A percentile compares a stretch with the other conserved stretches of the same genome.
Conservation (phyloP, 1,140 invertebrate genomes). For the Panagrolaimus sp. region DNA sequence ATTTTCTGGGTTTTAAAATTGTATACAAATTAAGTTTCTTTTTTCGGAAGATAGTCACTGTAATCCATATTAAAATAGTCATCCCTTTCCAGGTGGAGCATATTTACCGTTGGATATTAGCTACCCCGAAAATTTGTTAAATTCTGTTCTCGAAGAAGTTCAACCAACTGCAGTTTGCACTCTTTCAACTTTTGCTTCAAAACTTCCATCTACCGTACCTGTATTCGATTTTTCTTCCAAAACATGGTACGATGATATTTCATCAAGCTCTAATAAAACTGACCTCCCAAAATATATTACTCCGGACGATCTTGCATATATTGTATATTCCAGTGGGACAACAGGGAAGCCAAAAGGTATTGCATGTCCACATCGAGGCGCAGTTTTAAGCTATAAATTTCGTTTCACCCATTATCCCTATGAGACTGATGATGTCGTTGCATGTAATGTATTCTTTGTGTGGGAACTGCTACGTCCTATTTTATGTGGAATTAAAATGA, state of each 20-base stretch:
- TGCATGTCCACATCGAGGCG: conserved; percentile 61
- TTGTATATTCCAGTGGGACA: conserved; percentile 63
- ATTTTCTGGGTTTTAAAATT: no score
- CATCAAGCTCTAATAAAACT: neutral
- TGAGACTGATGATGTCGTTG: conserved; percentile 58
- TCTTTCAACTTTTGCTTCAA: conserved; percentile 15
- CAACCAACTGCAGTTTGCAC: conserved; percentile 52
- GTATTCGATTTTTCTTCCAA: conserved; percentile 22
- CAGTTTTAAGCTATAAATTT: conserved; percentile 61
- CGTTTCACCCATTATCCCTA: conserved; percentile 59
- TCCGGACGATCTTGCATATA: conserved; percentile 61
- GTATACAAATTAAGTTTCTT: no score
- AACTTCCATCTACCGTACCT: neutral
- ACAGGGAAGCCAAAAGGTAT: conserved; percentile 65
- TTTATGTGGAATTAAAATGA: conserved; percentile 59
- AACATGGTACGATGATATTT: conserved; percentile 16
- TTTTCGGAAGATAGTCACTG: no score
- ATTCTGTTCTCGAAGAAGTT: conserved; percentile 59
- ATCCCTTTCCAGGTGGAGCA: conserved; percentile 58
- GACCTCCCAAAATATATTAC: conserved; percentile 23
- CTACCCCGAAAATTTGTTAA: conserved; percentile 60
- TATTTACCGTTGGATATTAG: conserved; percentile 62
- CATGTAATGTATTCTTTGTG: conserved; percentile 62
- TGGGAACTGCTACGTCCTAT: conserved; percentile 62
- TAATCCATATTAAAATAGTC: no score